Evolutionary conservation across 2,888 invertebrate species (phyloP), one percentile per base, ranked within the genome.

Genomic region (Platypus cylindrus): DNA sequence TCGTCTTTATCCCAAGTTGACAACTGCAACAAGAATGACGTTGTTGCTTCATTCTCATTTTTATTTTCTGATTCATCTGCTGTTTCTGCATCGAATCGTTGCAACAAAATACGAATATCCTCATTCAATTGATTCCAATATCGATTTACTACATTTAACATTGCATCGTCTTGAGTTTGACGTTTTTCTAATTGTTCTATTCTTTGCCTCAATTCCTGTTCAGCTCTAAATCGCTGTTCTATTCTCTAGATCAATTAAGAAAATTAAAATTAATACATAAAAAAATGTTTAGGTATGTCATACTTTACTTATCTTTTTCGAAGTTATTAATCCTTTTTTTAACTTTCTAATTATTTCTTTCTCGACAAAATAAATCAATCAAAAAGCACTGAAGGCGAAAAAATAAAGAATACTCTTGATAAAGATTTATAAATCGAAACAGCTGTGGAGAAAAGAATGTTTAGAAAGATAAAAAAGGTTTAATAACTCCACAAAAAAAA

Each of bases 1-100:
- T 97, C 95, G 54, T 93, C 90, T 54, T 93, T 91, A 58, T 97
- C 95, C 94, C 95, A 95, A 0, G 93, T 93, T 1, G 94, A 93
- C 24, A 97, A 62, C 56, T 94, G 87, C 65, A 91, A 84, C 27
- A 97, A 71, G 62, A 97, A 97, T 4, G 91, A 90, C 5, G 91
- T 94, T 5, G 94, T 93, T 1, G 91, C 91, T 64, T 91, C 90
- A 63, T 86, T 90, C 63, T 94, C 94, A 71, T 93, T 93, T 68
- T 86, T 86, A 55, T 85, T 91, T 63, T 94, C 94, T 1, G 83
- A 81, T 60, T 94, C 94, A 65, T 94, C 93, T 3, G 91, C 90
- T 8, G 93, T 93, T 64, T 95, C 95, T 0, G 93, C 90, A 70
- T 97, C 95, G 66, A 97, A 95, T 45, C 95, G 71, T 59, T 95